Evolutionary conservation across 2,797 vertebrate genomes (phyloP).

Genomic region (Novumbra hubbsi): DNA sequence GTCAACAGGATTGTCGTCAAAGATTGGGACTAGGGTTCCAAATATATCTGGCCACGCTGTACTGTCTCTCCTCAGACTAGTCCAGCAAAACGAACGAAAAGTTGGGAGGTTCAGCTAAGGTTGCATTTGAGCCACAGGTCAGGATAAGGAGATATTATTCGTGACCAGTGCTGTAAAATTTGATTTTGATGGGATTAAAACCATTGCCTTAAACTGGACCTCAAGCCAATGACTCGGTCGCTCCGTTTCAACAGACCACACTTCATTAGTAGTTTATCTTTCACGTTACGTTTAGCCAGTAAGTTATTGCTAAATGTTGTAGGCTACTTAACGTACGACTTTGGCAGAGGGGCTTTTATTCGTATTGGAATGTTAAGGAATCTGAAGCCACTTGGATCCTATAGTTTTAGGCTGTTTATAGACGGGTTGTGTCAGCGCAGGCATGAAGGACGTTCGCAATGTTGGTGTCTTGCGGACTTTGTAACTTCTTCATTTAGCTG

Average conservation of each 20-base stretch:
- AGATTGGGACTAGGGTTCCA: background rate
- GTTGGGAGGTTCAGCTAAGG: slow-evolving; percentile 19
- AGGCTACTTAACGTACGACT: background rate
- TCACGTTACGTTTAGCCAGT: background rate
- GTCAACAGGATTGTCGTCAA: background rate
- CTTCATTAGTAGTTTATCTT: background rate
- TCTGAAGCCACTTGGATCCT: background rate
- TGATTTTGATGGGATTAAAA: slow-evolving; percentile 23
- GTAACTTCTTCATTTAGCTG: background rate
- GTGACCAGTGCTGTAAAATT: slow-evolving; percentile 35
- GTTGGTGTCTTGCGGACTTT: background rate
- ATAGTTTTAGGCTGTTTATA: background rate
- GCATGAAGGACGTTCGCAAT: background rate
- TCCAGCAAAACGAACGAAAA: background rate
- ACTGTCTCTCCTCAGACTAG: background rate
- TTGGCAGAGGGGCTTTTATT: background rate
- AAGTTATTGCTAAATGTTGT: too few relatives aligned
- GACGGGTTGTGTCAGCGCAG: background rate
- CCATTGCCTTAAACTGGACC: slow-evolving; percentile 10
- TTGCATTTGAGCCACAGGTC: slow-evolving; percentile 16
- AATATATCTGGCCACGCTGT: background rate
- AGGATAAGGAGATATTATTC: slow-evolving; percentile 17
- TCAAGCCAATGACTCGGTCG: background rate
- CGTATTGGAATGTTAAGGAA: background rate
- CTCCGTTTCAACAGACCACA: slow-evolving; percentile 1